phyloP scores from a whole-genome alignment of 2,888 invertebrate species.

The Eupithecia subumbrata region DNA sequence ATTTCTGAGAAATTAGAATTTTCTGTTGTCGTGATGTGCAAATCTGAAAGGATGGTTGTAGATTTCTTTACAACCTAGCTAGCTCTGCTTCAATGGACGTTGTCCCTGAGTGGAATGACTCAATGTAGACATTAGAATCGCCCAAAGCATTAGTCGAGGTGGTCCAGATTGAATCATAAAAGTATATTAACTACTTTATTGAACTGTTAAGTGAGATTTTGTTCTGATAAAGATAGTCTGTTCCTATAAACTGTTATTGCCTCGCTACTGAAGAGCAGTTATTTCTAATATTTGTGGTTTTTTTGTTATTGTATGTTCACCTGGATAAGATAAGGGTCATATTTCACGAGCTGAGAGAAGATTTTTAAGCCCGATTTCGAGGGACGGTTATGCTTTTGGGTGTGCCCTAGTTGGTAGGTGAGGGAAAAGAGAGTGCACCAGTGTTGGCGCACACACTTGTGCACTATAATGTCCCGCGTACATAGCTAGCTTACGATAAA shows the following conservation, averaged over 20 bases:
- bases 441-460: too few species aligned
- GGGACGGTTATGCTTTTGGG: background rate
- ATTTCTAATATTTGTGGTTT: conserved; percentile 23
- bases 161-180: conserved; percentile 65
- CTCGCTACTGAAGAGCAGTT: conserved; percentile 30
- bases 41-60: background rate
- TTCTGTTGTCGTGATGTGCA: background rate
- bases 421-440: too few species aligned
- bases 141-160: conserved; percentile 57
- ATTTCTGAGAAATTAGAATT: background rate
- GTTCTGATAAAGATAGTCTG: conserved; percentile 49
- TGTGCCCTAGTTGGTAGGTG: too few species aligned
- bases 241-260: conserved; percentile 41
- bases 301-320: conserved; percentile 1
- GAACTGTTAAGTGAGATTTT: conserved; percentile 51
- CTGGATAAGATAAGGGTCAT: background rate
- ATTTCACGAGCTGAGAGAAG: background rate
- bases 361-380: background rate
- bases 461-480: too few species aligned
- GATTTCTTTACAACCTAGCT: background rate
- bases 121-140: conserved; percentile 61
- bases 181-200: conserved; percentile 56
- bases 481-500: too few species aligned
- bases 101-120: conserved; percentile 63
- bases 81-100: conserved; percentile 37